Evolutionary conservation across 2,888 invertebrate species (phyloP).

Genomic region (Scaptomyza polygonia): DNA sequence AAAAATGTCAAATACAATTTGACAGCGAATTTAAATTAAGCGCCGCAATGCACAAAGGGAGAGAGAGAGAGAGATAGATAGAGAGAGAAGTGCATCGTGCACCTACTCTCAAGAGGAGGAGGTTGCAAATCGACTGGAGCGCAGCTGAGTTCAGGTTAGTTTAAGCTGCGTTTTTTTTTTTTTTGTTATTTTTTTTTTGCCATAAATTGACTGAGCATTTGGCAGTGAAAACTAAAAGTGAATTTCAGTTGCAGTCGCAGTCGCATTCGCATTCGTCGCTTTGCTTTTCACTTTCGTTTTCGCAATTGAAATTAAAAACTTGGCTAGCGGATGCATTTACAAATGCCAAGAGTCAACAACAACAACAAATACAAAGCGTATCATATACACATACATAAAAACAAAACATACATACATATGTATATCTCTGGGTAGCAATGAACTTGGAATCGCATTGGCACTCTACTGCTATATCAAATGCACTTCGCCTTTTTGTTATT

Average conservation of each 20-base stretch:
- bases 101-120: constrained; percentile 13
- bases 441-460: constrained; percentile 55
- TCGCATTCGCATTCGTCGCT: constrained; percentile 31
- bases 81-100: neutral
- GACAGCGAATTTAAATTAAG: constrained; percentile 67
- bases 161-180: constrained; percentile 42
- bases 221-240: constrained; percentile 73
- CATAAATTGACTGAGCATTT: constrained; percentile 73
- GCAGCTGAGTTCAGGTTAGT: constrained; percentile 19
- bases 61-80: neutral
- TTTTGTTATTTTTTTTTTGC: no score
- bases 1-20: constrained; percentile 74
- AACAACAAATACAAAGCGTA: constrained; percentile 11
- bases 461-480: constrained; percentile 45
- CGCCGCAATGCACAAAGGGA: constrained; percentile 6
- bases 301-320: constrained; percentile 76
- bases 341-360: constrained; percentile 55
- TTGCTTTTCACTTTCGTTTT: constrained; percentile 78
- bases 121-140: neutral
- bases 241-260: constrained; percentile 50
- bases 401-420: no score
- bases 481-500: constrained; percentile 43
- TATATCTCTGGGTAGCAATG: constrained; percentile 61
- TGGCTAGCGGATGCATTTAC: constrained; percentile 77
- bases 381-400: constrained; percentile 5